A percentile compares a stretch with the other conserved stretches of the same genome.
These are phyloP conservation scores for Lasioglossum baleicum DNA, from an alignment of 1,140 invertebrate genomes.

Conservation along the genomic window DNA sequence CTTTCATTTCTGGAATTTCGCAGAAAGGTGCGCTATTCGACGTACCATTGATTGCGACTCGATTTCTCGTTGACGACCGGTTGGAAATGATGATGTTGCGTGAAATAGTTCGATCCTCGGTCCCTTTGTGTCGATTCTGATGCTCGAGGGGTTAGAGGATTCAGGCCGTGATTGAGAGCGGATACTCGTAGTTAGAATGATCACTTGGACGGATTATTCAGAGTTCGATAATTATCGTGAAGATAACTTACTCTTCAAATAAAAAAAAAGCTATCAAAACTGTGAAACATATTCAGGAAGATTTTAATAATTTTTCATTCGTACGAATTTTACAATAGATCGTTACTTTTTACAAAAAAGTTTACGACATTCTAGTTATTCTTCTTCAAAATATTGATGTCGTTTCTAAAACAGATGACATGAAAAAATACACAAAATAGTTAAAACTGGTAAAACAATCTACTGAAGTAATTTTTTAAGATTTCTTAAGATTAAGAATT, in stretches of 20 bases:
- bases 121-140: not conserved
- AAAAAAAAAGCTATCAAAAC: not conserved
- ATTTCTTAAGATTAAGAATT: too few species aligned
- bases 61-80: slow-evolving; percentile 5
- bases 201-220: not conserved
- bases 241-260: not conserved
- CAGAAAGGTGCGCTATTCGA: not conserved
- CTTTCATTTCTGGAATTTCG: not conserved
- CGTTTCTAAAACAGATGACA: too few species aligned
- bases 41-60: slow-evolving; percentile 1
- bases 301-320: too few species aligned
- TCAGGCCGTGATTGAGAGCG: slow-evolving; percentile 3
- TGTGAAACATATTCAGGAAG: too few species aligned
- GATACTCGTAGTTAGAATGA: not conserved
- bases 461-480: too few species aligned
- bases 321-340: too few species aligned
- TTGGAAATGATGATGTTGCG: slow-evolving; percentile 6
- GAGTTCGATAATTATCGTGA: not conserved
- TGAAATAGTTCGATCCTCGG: slow-evolving; percentile 1
- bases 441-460: too few species aligned
- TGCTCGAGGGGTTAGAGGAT: slow-evolving; percentile 1
- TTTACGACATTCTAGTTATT: too few species aligned
- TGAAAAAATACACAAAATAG: too few species aligned
- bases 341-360: too few species aligned
- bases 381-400: too few species aligned